Conservation (phyloP, 2,888 invertebrate genomes). For the Drosophila robusta region DNA sequence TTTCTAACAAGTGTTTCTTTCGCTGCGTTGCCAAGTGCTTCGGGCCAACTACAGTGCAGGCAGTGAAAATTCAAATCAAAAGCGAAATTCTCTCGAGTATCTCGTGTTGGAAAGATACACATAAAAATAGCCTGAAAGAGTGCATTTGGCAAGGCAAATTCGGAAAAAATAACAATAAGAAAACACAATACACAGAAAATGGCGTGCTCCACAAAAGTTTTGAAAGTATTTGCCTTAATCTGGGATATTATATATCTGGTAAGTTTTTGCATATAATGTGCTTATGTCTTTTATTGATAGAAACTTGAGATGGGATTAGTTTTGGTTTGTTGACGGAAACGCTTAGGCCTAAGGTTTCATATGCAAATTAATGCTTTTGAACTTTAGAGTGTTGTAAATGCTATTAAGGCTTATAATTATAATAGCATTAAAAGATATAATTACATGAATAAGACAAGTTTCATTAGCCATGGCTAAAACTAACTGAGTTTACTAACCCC, state of each 20-base stretch:
- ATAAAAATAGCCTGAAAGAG: conserved; percentile 28
- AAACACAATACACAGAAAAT: conserved; percentile 51
- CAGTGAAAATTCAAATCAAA: conserved; percentile 40
- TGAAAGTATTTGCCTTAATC: conserved; percentile 74
- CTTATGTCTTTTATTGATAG: conserved; percentile 11
- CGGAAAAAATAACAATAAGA: neutral
- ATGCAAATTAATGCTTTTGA: conserved; percentile 38
- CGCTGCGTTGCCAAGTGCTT: conserved; percentile 63
- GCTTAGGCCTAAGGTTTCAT: neutral
- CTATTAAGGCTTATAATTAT: conserved; percentile 46
- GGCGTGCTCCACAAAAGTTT: conserved; percentile 79
- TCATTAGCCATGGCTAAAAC: conserved; percentile 22
- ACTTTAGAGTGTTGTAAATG: conserved; percentile 24
- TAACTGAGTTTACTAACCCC: conserved; percentile 21
- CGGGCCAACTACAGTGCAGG: conserved; percentile 29
- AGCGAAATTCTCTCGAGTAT: conserved; percentile 9
- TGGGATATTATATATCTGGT: conserved; percentile 81
- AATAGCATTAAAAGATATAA: conserved; percentile 53
- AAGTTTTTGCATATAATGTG: conserved; percentile 44
- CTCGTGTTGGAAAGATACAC: conserved; percentile 22
- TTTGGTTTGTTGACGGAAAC: conserved; percentile 30
- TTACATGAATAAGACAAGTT: conserved; percentile 42
- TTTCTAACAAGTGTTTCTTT: conserved; percentile 51
- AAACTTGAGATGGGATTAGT: conserved; percentile 34
- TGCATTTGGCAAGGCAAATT: conserved; percentile 41